Base-by-base conservation (phyloP, 2,888 invertebrate genomes). In the Oxystoma pomonae region DNA sequence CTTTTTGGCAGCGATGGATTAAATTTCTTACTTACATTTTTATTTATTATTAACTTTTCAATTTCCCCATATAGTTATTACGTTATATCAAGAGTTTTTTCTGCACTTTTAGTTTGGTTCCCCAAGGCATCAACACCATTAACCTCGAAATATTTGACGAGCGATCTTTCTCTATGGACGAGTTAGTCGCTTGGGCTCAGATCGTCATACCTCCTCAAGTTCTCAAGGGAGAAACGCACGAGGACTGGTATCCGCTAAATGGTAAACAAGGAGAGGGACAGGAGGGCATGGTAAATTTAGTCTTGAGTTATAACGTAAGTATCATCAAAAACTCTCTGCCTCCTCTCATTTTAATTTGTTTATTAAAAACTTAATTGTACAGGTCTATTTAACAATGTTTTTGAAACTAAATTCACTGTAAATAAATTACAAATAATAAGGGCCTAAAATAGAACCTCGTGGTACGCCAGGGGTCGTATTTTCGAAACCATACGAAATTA, bases 81-180 rank as follows among this genome's bases (percentile, higher is more conserved):
- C n/a, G n/a, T n/a, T n/a, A n/a, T n/a, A n/a, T n/a, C n/a, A n/a
- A n/a, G n/a, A n/a, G n/a, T n/a, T n/a, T n/a, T n/a, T n/a, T n/a
- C n/a, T n/a, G n/a, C n/a, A n/a, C n/a, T 69, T 72, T 62, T 61
- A 94, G 94, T 78, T 85, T 91, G 70, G 83, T 98, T 64, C 95
- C 97, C 0, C 87, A 89, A 69, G 96, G 97, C 55, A 92, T 98
- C 16, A 91, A 91, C 75, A 88, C 90, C 12, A 86, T 98, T 70
- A 93, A 92, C 75, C 77, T 98, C 72, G 98, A 98, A 84, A 91
- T 98, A 69, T 98, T 92, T 80, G 98, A 98, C 81, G 98, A 98
- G 82, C 91, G 96, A 78, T 94, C 96, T 16, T 96, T 98, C 80
- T 94, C 96, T 18, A 91, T 93, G 87, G 98, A 98, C 80, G 97